Percentiles rank a stretch among this genome's conserved stretches.
Conservation (phyloP, 2,797 vertebrate species). For the Tapirus indicus region DNA sequence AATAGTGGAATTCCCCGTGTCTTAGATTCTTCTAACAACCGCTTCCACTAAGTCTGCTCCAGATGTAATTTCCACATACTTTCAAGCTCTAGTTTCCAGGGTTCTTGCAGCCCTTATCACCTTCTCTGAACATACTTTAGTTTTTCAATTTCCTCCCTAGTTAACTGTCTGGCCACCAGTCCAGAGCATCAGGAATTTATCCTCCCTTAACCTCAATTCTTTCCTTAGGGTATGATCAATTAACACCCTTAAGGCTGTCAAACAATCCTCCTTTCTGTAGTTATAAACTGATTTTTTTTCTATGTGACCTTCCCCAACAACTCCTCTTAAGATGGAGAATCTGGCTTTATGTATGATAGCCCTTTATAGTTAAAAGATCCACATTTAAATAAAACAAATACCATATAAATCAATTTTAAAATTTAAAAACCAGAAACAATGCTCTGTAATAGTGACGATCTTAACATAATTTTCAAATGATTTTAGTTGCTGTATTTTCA, state of each 20-base stretch:
- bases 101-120: neutral
- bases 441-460: neutral
- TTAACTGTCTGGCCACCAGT: neutral
- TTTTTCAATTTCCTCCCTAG: conserved; percentile 24
- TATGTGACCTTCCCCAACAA: neutral
- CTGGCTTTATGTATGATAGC: conserved; percentile 40
- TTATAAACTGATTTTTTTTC: neutral
- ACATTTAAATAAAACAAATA: conserved; percentile 41
- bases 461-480: conserved; percentile 15
- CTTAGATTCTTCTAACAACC: neutral
- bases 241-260: conserved; percentile 44
- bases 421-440: conserved; percentile 57
- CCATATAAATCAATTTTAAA: neutral
- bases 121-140: neutral
- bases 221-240: neutral
- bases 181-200: conserved; percentile 51
- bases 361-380: conserved; percentile 32
- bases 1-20: neutral
- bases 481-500: conserved; percentile 26
- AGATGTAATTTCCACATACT: neutral
- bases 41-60: neutral
- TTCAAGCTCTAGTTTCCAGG: neutral
- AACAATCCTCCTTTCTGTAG: neutral
- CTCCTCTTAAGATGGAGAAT: conserved; percentile 37
- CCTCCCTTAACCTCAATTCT: neutral